These are phyloP conservation scores for Eupithecia vulgata DNA, from an alignment of 2,888 invertebrate genomes.

Conservation along the genomic window DNA sequence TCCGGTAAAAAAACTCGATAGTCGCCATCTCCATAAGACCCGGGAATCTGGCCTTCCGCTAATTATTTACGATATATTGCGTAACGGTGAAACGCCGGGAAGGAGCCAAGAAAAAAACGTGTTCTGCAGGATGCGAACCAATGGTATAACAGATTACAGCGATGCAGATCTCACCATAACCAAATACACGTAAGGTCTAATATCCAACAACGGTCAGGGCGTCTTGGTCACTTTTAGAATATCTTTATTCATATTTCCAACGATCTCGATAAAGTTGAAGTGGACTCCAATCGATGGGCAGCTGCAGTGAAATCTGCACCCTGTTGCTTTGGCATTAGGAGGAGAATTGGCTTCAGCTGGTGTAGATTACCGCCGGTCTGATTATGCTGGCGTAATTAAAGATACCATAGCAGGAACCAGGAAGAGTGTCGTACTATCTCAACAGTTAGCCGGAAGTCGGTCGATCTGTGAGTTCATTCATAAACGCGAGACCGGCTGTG, in stretches of 20 bases:
- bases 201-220: constrained; percentile 52
- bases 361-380: constrained; percentile 57
- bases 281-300: constrained; percentile 67
- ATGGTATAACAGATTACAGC: constrained; percentile 57
- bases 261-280: constrained; percentile 77
- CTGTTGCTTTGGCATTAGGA: constrained; percentile 56
- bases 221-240: constrained; percentile 76
- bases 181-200: constrained; percentile 57
- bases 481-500: constrained; percentile 74
- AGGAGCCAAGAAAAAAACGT: constrained; percentile 79
- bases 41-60: constrained; percentile 83
- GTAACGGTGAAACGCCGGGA: constrained; percentile 84
- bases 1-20: constrained; percentile 77
- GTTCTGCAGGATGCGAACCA: constrained; percentile 77
- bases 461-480: constrained; percentile 84
- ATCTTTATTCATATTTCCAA: constrained; percentile 82
- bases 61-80: constrained; percentile 84
- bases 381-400: constrained; percentile 79
- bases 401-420: constrained; percentile 83
- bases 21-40: constrained; percentile 81
- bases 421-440: constrained; percentile 84
- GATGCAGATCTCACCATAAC: constrained; percentile 60
- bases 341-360: constrained; percentile 46
- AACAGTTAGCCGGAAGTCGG: constrained; percentile 83
- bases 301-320: constrained; percentile 57